phyloP scores from a whole-genome alignment of 2,888 invertebrate genomes.

The Cryptophagus acutangulus region DNA sequence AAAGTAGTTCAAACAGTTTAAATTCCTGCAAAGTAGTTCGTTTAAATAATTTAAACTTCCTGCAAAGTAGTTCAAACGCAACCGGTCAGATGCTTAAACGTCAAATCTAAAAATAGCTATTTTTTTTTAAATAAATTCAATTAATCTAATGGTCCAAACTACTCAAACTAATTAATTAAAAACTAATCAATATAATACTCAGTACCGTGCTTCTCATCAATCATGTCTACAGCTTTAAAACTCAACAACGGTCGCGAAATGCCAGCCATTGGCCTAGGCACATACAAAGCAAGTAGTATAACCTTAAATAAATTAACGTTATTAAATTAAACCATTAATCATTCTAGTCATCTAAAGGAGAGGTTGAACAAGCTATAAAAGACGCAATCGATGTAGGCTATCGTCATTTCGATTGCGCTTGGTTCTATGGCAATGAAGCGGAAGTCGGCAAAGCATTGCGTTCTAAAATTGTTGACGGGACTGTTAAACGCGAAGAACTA shows the following conservation, averaged over 20 bases:
- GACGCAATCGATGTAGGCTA: constrained; percentile 61
- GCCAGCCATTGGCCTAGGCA: constrained; percentile 62
- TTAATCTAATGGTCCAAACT: no score
- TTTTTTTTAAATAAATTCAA: no score
- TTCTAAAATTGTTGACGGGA: constrained; percentile 58
- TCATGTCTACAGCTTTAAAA: constrained; percentile 30
- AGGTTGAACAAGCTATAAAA: constrained; percentile 47
- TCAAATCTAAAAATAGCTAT: no score
- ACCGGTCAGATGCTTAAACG: no score
- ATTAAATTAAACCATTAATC: neutral
- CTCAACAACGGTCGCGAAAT: constrained; percentile 57
- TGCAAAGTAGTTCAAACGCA: no score
- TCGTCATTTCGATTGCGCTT: constrained; percentile 62
- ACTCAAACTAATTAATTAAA: no score
- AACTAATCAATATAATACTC: no score
- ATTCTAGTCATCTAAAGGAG: constrained; percentile 35
- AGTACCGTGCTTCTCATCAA: no score
- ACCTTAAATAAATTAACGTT: constrained; percentile 12
- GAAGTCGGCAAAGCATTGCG: constrained; percentile 54
- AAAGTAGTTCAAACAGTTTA: no score
- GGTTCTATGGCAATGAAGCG: constrained; percentile 55
- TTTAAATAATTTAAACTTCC: no score
- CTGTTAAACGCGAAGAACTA: constrained; percentile 62
- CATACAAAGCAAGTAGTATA: constrained; percentile 51
- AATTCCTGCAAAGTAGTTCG: no score